A percentile compares a stretch with the other conserved stretches of the same genome.
phyloP scores from a whole-genome alignment of 2,888 invertebrate species.

The Agrotis puta region DNA sequence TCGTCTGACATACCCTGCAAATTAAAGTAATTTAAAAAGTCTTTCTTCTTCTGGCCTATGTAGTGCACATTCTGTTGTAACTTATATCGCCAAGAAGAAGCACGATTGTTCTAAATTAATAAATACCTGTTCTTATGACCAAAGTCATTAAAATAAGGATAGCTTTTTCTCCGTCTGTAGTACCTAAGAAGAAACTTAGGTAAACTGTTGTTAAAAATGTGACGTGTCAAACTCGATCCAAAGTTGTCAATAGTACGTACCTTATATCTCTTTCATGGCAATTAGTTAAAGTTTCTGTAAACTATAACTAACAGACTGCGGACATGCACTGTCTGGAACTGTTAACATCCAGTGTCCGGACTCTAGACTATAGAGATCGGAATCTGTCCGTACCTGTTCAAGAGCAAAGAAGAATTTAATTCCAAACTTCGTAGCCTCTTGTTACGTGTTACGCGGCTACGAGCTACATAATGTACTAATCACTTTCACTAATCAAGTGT shows the following conservation, averaged over 20 bases:
- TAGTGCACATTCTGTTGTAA: too few relatives aligned
- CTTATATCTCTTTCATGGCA: neutral
- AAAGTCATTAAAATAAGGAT: too few relatives aligned
- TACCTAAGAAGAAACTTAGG: too few relatives aligned
- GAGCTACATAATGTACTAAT: constrained; percentile 19
- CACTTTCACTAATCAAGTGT: constrained; percentile 33
- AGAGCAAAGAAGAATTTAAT: neutral
- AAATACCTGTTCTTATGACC: too few relatives aligned
- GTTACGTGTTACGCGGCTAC: constrained; percentile 1
- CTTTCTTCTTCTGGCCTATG: too few relatives aligned
- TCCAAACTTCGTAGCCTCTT: neutral
- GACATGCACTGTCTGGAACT: neutral
- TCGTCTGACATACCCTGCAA: too few relatives aligned
- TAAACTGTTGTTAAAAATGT: neutral
- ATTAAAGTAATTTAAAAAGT: too few relatives aligned
- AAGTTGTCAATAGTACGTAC: neutral
- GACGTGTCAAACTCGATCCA: neutral
- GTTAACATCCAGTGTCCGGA: neutral
- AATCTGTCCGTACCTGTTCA: neutral
- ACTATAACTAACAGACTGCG: neutral
- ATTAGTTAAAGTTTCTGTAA: neutral
- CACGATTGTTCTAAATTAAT: too few relatives aligned
- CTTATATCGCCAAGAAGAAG: too few relatives aligned
- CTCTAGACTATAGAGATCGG: too few relatives aligned
- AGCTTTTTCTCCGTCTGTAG: too few relatives aligned